Evolutionary conservation across 2,888 invertebrate genomes (phyloP).

Genomic region (Agonopterix arenella): DNA sequence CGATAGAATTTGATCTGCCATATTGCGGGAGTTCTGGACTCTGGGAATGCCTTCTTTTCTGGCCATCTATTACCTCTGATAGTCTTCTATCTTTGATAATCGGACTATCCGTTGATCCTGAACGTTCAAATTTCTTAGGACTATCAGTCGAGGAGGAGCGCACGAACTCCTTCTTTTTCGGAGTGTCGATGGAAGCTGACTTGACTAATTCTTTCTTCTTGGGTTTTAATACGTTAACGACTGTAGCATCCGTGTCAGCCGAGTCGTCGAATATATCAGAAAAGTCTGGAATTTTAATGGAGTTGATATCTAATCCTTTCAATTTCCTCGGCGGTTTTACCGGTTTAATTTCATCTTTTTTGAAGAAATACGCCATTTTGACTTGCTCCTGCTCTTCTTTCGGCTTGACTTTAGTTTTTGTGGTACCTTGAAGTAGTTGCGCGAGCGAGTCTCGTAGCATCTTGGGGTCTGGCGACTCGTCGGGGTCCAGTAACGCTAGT

Average conservation of each 20-base stretch:
- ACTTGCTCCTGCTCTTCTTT: constrained; percentile 19
- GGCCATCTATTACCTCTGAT: constrained; percentile 33
- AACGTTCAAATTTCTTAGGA: constrained; percentile 11
- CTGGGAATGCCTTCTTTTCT: constrained; percentile 33
- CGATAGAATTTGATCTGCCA: constrained; percentile 48
- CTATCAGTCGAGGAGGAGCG: constrained; percentile 19
- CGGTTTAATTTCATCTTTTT: constrained; percentile 22
- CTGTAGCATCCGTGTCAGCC: constrained; percentile 45
- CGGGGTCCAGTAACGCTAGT: constrained; percentile 50
- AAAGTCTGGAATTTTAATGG: constrained; percentile 33
- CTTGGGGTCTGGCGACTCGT: constrained; percentile 50
- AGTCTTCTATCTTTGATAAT: constrained; percentile 28
- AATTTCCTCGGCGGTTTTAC: constrained; percentile 40
- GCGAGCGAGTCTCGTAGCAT: constrained; percentile 44
- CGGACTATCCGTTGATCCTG: constrained; percentile 19
- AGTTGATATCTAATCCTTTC: constrained; percentile 47
- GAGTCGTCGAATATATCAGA: constrained; percentile 47
- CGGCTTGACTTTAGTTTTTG: constrained; percentile 31
- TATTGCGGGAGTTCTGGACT: constrained; percentile 34
- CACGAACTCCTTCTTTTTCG: constrained; percentile 12
- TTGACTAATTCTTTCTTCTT: constrained; percentile 14
- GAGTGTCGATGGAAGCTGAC: constrained; percentile 15
- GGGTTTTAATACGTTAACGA: constrained; percentile 21
- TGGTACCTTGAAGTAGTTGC: constrained; percentile 44
- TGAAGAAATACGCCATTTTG: constrained; percentile 41